Base-by-base conservation (phyloP, 1,140 invertebrate species). In the Nephotettix cincticeps region DNA sequence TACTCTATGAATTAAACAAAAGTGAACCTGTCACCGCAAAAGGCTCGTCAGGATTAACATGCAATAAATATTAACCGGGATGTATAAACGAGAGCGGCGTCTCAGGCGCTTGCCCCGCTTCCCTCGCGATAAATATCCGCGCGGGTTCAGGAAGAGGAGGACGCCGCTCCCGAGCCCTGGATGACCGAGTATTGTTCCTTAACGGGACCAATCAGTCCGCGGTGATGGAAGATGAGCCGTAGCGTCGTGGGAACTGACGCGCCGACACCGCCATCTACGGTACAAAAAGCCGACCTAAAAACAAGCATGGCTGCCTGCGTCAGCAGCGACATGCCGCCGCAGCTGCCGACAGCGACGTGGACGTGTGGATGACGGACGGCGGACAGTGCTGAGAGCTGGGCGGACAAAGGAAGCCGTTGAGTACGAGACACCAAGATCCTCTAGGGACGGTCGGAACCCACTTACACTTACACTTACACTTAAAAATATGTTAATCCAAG, bases 161-260 rank as follows among this genome's bases (percentile, higher is more conserved):
- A 6, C 6, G 6, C 36, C 6, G 36, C 6, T 40, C 36, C 47
- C 47, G 11, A 23, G 23, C 27, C 23, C 23, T 27, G 6, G 56
- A 61, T 23, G 21, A 19, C 25, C 14, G 56, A 25, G 56, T 61
- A 61, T 61, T 61, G 56, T 61, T 25, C 56, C 56, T 61, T 61
- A 61, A 61, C 56, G 56, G 56, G 56, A 61, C 56, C 56, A 61
- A 61, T 61, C 56, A 61, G 56, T 61, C 56, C 2, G 21, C 23
- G 4, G 56, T 61, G 56, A 61, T 61, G 56, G 56, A 61, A 29
- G 56, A 61, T 61, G 56, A 61, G 56, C 56, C 3, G 14, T 4
- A 19, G 3, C 14, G 14, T 17, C 6, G 47, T 3, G 19, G 4
- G 3, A 3, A 51, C 6, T 4, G 14, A 6, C 6, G 6, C 47